These are phyloP conservation scores for Eremobia ochroleuca DNA, from an alignment of 2,888 invertebrate species.

Conservation along the genomic window DNA sequence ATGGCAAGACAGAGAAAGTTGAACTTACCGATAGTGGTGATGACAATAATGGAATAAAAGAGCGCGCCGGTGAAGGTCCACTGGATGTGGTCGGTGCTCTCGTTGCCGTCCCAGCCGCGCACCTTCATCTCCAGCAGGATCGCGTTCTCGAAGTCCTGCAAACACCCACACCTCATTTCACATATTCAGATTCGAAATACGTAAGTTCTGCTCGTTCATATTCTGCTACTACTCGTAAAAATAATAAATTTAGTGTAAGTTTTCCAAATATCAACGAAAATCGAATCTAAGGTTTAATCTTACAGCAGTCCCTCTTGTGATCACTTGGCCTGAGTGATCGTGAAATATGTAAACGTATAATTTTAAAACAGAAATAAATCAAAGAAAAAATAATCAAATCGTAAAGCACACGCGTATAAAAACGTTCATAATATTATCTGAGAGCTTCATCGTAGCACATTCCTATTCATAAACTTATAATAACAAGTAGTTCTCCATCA, in stretches of 20 bases:
- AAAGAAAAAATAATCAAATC: conserved; percentile 5
- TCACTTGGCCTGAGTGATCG: not conserved
- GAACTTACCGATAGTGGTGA: conserved; percentile 97
- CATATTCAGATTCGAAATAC: not conserved
- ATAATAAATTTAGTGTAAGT: not conserved
- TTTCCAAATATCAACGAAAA: not conserved
- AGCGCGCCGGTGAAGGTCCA: conserved; percentile 97
- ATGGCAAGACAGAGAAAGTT: not conserved
- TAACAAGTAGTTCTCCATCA: conserved; percentile 6
- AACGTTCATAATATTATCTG: conserved; percentile 24
- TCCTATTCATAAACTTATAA: conserved; percentile 18
- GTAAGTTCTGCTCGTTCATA: not conserved
- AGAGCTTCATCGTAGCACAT: conserved; percentile 1
- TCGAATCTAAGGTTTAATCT: not conserved
- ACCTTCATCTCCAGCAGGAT: conserved; percentile 96
- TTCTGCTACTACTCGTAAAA: too few relatives aligned
- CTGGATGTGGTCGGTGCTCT: conserved; percentile 92
- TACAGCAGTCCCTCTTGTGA: not conserved
- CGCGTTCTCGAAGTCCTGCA: conserved; percentile 89
- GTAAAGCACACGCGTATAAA: conserved; percentile 7
- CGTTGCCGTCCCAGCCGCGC: conserved; percentile 97
- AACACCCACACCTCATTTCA: conserved; percentile 5
- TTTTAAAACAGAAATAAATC: conserved; percentile 15
- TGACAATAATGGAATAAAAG: conserved; percentile 98
- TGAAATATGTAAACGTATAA: not conserved